Conservation (phyloP, 2,888 invertebrate species). For the Amphipoea oculea region DNA sequence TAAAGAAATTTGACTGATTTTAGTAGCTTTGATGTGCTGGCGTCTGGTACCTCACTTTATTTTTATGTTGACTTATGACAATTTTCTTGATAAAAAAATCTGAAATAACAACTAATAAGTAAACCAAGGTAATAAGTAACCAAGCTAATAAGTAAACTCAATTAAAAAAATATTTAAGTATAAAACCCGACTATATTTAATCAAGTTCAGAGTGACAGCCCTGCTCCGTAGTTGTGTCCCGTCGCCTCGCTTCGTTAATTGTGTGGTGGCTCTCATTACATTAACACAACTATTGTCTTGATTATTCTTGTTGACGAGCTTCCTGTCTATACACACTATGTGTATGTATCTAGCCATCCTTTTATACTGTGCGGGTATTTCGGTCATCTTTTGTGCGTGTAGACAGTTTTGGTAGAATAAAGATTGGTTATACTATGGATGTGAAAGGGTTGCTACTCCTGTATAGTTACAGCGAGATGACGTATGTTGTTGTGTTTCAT, state of each 20-base stretch:
- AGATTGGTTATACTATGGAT: background rate
- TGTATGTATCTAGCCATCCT: conserved; percentile 22
- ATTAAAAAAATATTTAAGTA: conserved; percentile 2
- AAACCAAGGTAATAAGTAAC: background rate
- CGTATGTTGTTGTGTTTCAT: background rate
- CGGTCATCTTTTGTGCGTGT: conserved; percentile 45
- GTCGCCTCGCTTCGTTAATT: conserved; percentile 69
- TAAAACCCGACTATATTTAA: conserved; percentile 5
- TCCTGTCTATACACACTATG: conserved; percentile 48
- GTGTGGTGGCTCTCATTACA: conserved; percentile 72
- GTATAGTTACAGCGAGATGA: conserved; percentile 9
- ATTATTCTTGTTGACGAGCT: conserved; percentile 70
- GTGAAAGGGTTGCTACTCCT: background rate
- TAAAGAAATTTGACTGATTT: too few relatives aligned
- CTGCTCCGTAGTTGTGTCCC: conserved; percentile 58
- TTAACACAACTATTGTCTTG: conserved; percentile 75
- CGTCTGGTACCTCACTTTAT: background rate
- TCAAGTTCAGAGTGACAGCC: conserved; percentile 51
- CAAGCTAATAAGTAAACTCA: background rate
- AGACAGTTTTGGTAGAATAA: conserved; percentile 9
- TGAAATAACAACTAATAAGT: background rate
- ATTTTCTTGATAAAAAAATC: background rate
- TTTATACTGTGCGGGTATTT: conserved; percentile 49
- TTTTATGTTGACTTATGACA: background rate
- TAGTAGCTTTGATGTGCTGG: too few relatives aligned